Percentiles rank a stretch among this genome's conserved stretches.
Evolutionary conservation across 92 coral and sea anemone species (phyloP).

Genomic region (Ricordea florida): DNA sequence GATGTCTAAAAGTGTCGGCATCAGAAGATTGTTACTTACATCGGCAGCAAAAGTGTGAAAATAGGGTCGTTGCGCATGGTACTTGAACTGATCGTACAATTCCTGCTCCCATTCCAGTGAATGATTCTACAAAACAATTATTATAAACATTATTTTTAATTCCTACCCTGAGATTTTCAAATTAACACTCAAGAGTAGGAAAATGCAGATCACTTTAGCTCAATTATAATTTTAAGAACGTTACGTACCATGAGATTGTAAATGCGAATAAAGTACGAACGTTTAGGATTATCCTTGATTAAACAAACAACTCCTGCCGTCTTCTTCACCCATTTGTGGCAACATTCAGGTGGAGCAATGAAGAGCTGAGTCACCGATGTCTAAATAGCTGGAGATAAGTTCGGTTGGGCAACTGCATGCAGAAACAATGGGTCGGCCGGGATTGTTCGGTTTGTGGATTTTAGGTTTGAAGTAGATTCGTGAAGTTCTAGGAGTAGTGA

Average conservation of each 20-base stretch:
- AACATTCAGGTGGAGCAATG: constrained; percentile 80
- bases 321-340: constrained; percentile 84
- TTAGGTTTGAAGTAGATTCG: too few relatives aligned
- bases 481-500: too few relatives aligned
- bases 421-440: too few relatives aligned
- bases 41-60: constrained; percentile 92
- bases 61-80: constrained; percentile 53
- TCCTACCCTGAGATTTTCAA: too few relatives aligned
- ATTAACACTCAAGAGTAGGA: too few relatives aligned
- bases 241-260: constrained; percentile 75
- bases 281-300: constrained; percentile 86
- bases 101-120: constrained; percentile 95
- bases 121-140: constrained; percentile 46
- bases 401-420: too few relatives aligned
- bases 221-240: too few relatives aligned
- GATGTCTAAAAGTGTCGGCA: too few relatives aligned
- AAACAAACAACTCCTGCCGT: constrained; percentile 91
- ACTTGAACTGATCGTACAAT: constrained; percentile 86
- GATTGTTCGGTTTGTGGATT: too few relatives aligned
- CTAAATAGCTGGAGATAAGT: too few relatives aligned
- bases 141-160: too few relatives aligned
- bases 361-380: constrained; percentile 91
- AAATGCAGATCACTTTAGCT: background rate
- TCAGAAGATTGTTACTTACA: too few relatives aligned
- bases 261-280: constrained; percentile 92